Base-by-base conservation (phyloP, 2,888 invertebrate genomes). In the Ichneumoninae sp. region DNA sequence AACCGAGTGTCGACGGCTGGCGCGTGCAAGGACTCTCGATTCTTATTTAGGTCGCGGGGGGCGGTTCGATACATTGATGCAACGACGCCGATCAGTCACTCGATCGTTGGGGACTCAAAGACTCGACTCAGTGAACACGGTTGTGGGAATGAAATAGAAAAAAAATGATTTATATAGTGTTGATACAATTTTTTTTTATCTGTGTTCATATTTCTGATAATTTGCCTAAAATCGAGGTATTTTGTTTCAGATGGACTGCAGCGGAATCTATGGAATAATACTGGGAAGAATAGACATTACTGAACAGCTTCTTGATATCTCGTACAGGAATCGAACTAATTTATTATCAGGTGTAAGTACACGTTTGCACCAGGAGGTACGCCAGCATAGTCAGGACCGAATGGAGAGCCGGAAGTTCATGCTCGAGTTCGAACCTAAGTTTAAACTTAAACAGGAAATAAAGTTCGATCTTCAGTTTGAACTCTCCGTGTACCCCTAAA, bases 11-110 rank as follows among this genome's bases (percentile, higher is more conserved):
- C 50, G 79, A 82, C 81, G 81, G 68, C 77, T 66, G 73, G 47
- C 66, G 80, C 85, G 85, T 69, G 85, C n/a, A 74, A n/a, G 60
- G 63, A 83, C 78, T 76, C 66, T 79, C 65, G 40, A 57, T 77
- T 74, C 70, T 75, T 80, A 77, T 85, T 79, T 73, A 33, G 71
- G 60, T 82, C 82, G 82, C 81, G 40, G 74, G 84, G 78, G 77
- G 44, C 44, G 44, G 78, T 57, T 33, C 65, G 63, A 63, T 75
- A 65, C 74, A 65, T 75, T 75, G 74, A 75, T 75, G 65, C 65
- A 75, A 65, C 65, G 50, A 26, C 22, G 40, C n/a, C 57, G 63
- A 75, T 75, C 74, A 75, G 65, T 65, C 74, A 33, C 50, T 75
- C 74, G 74, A 65, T 65, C 30, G 16, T 63, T 63, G 30, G 6